Evolutionary conservation across 1,140 invertebrate genomes (phyloP).

Genomic region (Lerema accius): DNA sequence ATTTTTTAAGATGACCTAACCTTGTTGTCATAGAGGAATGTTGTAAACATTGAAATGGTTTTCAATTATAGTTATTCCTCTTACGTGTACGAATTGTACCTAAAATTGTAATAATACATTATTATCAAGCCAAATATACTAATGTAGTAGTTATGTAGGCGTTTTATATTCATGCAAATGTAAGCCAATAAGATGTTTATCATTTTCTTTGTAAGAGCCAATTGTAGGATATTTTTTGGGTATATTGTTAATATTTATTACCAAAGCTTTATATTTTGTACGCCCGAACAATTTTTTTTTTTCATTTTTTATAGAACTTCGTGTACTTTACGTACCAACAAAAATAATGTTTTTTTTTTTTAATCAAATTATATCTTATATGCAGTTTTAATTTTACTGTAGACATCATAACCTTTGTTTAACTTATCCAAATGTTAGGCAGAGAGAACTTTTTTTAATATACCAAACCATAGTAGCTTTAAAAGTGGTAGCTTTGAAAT

Average conservation of each 20-base stretch:
- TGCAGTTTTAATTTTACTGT: no score
- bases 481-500: no score
- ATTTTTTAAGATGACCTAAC: no score
- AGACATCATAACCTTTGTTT: no score
- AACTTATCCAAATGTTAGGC: no score
- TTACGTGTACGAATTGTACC: neutral
- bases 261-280: neutral
- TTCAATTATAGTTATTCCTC: neutral
- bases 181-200: neutral
- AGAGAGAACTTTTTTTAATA: no score
- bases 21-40: no score
- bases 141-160: neutral
- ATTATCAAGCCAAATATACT: neutral
- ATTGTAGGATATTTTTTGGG: neutral
- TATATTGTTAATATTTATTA: neutral
- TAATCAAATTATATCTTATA: no score
- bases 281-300: neutral
- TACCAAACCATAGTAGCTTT: no score
- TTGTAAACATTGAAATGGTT: neutral
- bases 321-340: no score
- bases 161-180: neutral
- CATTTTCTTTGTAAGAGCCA: neutral
- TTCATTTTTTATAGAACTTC: neutral
- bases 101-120: neutral
- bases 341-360: no score